phyloP scores from a whole-genome alignment of 2,888 invertebrate genomes.

The Drosophila suboccidentalis region DNA sequence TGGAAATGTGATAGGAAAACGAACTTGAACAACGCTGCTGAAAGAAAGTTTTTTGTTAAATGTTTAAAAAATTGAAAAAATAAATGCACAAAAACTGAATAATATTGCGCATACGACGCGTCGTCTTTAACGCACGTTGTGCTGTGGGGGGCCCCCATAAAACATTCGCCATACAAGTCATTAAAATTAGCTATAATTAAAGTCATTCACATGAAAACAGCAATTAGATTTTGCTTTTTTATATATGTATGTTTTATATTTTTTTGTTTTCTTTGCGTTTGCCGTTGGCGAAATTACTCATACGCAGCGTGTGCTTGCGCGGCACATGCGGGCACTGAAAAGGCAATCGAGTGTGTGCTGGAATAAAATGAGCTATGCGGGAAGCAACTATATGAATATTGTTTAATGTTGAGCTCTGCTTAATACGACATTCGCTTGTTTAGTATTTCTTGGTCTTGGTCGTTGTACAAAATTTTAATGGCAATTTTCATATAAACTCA shows the following conservation, averaged over 20 bases:
- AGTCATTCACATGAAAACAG: constrained; percentile 63
- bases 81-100: constrained; percentile 3
- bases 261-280: constrained; percentile 1
- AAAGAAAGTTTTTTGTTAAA: constrained; percentile 40
- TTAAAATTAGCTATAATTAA: constrained; percentile 75
- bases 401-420: constrained; percentile 10
- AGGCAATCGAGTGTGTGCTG: constrained; percentile 18
- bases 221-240: constrained; percentile 57
- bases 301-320: constrained; percentile 42
- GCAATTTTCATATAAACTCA: neutral
- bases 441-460: neutral
- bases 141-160: constrained; percentile 18
- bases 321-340: constrained; percentile 48
- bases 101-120: constrained; percentile 63
- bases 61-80: constrained; percentile 28
- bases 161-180: constrained; percentile 57
- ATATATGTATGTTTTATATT: neutral
- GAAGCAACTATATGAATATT: constrained; percentile 11
- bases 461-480: neutral
- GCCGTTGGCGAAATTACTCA: constrained; percentile 49
- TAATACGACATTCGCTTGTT: constrained; percentile 3
- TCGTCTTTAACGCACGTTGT: neutral
- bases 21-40: neutral
- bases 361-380: constrained; percentile 25
- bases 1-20: constrained; percentile 64